Evolutionary conservation across 2,888 invertebrate species (phyloP).

Genomic region (Heliconius hortense): DNA sequence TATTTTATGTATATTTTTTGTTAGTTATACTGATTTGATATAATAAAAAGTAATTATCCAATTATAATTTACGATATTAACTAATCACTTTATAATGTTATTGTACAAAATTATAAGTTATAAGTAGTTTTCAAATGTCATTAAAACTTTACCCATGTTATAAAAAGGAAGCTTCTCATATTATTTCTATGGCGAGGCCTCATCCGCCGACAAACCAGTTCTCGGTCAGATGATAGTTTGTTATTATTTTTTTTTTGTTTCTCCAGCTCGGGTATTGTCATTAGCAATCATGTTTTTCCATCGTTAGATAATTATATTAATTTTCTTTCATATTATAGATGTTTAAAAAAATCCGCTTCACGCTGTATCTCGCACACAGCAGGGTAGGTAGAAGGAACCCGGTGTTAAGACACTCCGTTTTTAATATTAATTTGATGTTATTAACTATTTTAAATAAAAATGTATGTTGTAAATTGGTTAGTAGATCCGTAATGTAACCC

Average conservation of each 20-base stretch:
- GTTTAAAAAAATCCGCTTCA: neutral
- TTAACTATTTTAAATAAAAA: no score
- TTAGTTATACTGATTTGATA: neutral
- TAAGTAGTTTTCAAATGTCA: conserved; percentile 15
- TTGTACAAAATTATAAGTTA: neutral
- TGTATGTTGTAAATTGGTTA: no score
- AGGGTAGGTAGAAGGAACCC: no score
- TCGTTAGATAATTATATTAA: conserved; percentile 3
- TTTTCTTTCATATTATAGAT: neutral
- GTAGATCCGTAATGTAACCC: conserved; percentile 35
- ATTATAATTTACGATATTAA: neutral
- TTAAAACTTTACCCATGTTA: conserved; percentile 50
- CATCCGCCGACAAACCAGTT: conserved; percentile 72
- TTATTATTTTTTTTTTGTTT: conserved; percentile 68
- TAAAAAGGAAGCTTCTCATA: conserved; percentile 63
- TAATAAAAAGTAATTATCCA: neutral
- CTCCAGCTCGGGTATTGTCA: conserved; percentile 50
- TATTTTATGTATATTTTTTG: neutral
- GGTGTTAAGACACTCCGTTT: no score
- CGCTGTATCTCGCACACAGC: no score
- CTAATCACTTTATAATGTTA: neutral
- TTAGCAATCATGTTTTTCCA: conserved; percentile 37
- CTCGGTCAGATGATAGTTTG: conserved; percentile 70
- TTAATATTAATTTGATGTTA: no score
- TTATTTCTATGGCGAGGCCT: conserved; percentile 59